These are phyloP conservation scores for Dromococcyx pavoninus DNA, from an alignment of 2,797 vertebrate genomes.

Conservation along the genomic window DNA sequence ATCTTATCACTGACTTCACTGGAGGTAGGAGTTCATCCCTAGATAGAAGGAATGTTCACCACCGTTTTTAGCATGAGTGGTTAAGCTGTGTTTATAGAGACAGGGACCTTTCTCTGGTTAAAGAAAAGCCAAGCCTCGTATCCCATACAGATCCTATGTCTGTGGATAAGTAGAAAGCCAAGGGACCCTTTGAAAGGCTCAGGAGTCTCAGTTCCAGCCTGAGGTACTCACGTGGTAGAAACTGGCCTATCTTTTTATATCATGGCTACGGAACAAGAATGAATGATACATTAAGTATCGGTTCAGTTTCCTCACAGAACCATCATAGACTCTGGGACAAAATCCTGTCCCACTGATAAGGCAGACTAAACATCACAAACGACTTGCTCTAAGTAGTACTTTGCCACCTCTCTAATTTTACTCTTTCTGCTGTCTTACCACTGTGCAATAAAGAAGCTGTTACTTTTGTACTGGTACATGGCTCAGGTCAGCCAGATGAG, in stretches of 20 bases:
- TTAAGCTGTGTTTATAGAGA: not conserved
- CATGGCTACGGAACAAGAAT: not conserved
- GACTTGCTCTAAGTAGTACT: not conserved
- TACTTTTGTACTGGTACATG: not conserved
- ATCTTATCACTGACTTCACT: not conserved
- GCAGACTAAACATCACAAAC: not conserved
- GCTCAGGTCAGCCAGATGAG: not conserved
- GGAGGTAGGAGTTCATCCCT: not conserved
- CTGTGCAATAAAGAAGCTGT: not conserved
- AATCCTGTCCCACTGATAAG: not conserved
- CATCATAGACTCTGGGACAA: not conserved
- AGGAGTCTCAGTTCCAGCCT: not conserved
- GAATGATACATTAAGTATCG: not conserved
- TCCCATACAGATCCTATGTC: not conserved
- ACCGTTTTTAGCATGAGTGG: not conserved
- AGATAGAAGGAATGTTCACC: not conserved
- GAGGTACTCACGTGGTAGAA: not conserved
- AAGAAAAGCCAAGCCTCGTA: not conserved
- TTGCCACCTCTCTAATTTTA: not conserved
- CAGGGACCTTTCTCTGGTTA: not conserved
- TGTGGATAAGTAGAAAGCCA: not conserved
- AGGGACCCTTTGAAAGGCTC: not conserved
- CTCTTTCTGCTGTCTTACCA: not conserved
- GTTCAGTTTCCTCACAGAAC: not conserved
- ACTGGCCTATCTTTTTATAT: not conserved